These are phyloP conservation scores for Aporophyla lueneburgensis DNA, from an alignment of 2,888 invertebrate species.

Conservation along the genomic window DNA sequence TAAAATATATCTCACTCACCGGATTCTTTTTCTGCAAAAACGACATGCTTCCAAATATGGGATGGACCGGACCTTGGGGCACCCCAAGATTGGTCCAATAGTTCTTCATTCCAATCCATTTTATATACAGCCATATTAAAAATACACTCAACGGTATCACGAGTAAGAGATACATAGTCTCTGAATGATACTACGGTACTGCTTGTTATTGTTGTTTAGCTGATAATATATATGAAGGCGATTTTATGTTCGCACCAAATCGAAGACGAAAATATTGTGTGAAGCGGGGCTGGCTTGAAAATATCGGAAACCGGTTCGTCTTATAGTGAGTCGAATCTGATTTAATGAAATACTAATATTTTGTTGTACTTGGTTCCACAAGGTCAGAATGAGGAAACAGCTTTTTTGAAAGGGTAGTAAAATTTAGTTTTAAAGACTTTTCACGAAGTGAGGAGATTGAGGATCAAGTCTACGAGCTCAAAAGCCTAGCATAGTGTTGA, in stretches of 20 bases:
- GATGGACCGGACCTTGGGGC: conserved; percentile 65
- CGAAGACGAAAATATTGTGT: background rate
- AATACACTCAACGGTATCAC: conserved; percentile 11
- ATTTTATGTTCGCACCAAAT: background rate
- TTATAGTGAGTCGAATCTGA: background rate
- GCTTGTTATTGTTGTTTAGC: background rate
- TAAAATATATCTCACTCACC: conserved; percentile 62
- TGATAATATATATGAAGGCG: conserved; percentile 25
- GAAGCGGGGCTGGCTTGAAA: background rate
- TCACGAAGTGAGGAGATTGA: background rate
- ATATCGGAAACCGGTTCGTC: too few species aligned
- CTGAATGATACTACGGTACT: background rate
- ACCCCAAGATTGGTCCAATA: conserved; percentile 68
- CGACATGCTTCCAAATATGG: conserved; percentile 72
- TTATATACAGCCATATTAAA: conserved; percentile 45
- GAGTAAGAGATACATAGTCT: conserved; percentile 45
- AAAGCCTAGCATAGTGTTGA: background rate
- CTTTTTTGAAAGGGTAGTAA: background rate
- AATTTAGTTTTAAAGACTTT: background rate
- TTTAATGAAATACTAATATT: background rate
- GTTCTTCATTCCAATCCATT: conserved; percentile 60
- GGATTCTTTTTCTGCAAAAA: conserved; percentile 72
- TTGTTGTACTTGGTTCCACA: background rate
- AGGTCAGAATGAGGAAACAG: background rate
- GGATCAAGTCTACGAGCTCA: background rate